A percentile compares a stretch with the other conserved stretches of the same genome.
Conservation (phyloP, 1,140 invertebrate species). For the Drosophila sturtevanti region DNA sequence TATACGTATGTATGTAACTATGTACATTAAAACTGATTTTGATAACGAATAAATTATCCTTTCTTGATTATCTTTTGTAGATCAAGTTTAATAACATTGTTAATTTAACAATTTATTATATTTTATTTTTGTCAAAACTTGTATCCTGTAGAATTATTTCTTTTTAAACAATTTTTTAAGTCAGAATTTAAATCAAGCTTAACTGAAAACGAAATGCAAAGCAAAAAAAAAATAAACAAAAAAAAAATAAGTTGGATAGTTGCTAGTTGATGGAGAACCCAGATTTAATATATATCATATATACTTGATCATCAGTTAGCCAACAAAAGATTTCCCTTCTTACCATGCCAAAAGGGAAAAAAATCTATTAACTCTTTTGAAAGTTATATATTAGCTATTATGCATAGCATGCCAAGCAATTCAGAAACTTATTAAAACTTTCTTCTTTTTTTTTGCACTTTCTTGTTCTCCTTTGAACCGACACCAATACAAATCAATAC, state of each 20-base stretch:
- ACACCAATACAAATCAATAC: slow-evolving; percentile 57
- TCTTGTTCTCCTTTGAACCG: neutral
- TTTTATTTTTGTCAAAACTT: too few relatives aligned
- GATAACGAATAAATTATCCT: too few relatives aligned
- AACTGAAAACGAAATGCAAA: too few relatives aligned
- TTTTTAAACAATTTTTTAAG: too few relatives aligned
- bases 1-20: too few relatives aligned
- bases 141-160: too few relatives aligned
- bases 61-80: too few relatives aligned
- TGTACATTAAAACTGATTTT: too few relatives aligned
- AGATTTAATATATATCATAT: neutral
- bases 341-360: neutral
- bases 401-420: slow-evolving; percentile 46
- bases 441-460: slow-evolving; percentile 38
- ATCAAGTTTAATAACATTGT: too few relatives aligned
- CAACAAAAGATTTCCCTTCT: neutral
- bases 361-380: slow-evolving; percentile 15
- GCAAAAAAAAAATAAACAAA: too few relatives aligned
- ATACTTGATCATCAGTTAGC: neutral
- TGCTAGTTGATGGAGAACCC: neutral
- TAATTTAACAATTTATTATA: too few relatives aligned
- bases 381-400: slow-evolving; percentile 36
- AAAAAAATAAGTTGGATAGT: neutral
- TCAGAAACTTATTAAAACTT: slow-evolving; percentile 74
- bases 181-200: too few relatives aligned